A percentile compares a stretch with the other conserved stretches of the same genome.
Conservation (phyloP, 2,888 invertebrate species). For the Octodonta nipae region DNA sequence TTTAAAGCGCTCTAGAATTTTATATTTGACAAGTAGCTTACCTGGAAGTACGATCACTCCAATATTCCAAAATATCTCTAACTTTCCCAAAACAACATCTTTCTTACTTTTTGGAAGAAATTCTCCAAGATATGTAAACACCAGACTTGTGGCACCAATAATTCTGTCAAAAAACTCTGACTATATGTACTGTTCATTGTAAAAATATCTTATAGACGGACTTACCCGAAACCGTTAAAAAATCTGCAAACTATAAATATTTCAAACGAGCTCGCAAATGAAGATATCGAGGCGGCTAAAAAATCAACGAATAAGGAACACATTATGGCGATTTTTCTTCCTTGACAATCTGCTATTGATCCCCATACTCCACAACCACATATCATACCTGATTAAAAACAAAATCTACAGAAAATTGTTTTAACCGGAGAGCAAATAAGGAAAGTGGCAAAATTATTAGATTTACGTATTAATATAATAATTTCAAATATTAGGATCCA, state of each 20-base stretch:
- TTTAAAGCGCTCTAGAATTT: too few species aligned
- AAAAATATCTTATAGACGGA: slow-evolving; percentile 4
- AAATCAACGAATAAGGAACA: slow-evolving; percentile 48
- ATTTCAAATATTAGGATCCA: too few species aligned
- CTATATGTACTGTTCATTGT: too few species aligned
- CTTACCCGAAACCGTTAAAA: slow-evolving; percentile 47
- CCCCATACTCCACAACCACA: slow-evolving; percentile 63
- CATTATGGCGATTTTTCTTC: slow-evolving; percentile 51
- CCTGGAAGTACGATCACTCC: slow-evolving; percentile 46
- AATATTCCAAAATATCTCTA: slow-evolving; percentile 49
- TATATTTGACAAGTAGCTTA: slow-evolving; percentile 22
- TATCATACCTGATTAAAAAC: slow-evolving; percentile 53
- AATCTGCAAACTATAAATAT: slow-evolving; percentile 50
- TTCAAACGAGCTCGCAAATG: slow-evolving; percentile 42
- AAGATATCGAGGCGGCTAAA: slow-evolving; percentile 43
- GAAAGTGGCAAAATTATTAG: too few species aligned
- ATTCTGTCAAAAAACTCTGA: slow-evolving; percentile 39
- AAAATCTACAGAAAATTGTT: too few species aligned
- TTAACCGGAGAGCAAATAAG: too few species aligned
- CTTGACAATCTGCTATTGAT: slow-evolving; percentile 51
- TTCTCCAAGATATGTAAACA: slow-evolving; percentile 47
- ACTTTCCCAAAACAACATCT: slow-evolving; percentile 43
- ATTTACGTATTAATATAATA: too few species aligned
- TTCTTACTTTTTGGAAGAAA: slow-evolving; percentile 42
- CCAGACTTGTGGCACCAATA: slow-evolving; percentile 46